Evolutionary conservation across 2,888 invertebrate genomes (phyloP), one percentile per base, ranked within the genome.

Genomic region (Hypselothyrea guttata): DNA sequence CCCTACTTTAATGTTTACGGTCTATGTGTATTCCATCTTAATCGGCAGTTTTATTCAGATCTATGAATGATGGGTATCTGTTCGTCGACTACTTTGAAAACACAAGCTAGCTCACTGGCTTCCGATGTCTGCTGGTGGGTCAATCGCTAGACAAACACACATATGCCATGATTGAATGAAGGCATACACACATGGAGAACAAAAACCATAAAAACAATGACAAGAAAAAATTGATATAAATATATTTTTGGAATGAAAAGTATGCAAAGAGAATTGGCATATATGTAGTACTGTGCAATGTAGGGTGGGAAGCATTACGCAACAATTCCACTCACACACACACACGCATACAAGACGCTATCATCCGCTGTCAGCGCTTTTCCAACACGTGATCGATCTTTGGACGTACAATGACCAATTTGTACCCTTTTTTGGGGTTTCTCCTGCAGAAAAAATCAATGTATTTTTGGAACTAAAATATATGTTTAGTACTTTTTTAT

Each of bases 361-460:
- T 52, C 56, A 63, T 49, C 53, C 59, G 41, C 48, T 70, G 72
- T 77, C 78, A 65, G 48, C 75, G 55, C 53, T 56, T 59, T 65
- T 62, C 72, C 61, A 67, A 70, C 59, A 78, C 71, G 73, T 82
- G 78, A 78, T 78, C 78, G 78, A 82, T 78, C 78, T 78, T 70
- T 60, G 22, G 62, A 55, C 58, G 67, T n/a, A n/a, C n/a, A n/a
- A n/a, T n/a, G n/a, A n/a, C n/a, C n/a, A n/a, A n/a, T n/a, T n/a
- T n/a, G n/a, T n/a, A n/a, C n/a, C n/a, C n/a, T n/a, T n/a, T n/a
- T n/a, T n/a, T n/a, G n/a, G n/a, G n/a, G n/a, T n/a, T n/a, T n/a
- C n/a, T n/a, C n/a, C n/a, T n/a, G n/a, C n/a, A n/a, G n/a, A n/a
- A n/a, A n/a, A n/a, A n/a, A n/a, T n/a, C n/a, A n/a, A n/a, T n/a